Evolutionary conservation across 2,888 invertebrate species (phyloP), one percentile per base, ranked within the genome.

Genomic region (Nephrotoma flavescens): DNA sequence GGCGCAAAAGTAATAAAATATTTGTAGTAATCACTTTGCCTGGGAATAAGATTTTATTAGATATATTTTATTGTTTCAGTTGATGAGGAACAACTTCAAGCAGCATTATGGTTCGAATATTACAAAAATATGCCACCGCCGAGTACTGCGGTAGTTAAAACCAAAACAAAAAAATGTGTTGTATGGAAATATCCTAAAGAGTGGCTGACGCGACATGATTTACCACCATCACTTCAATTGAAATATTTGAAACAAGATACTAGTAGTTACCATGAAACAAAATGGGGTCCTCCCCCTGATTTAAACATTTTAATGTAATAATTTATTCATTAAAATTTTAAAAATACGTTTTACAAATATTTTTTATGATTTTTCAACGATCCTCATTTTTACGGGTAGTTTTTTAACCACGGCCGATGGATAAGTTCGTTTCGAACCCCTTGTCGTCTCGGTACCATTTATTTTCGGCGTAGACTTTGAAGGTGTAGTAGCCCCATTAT

Each of bases 321-420:
- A 71, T 71, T 71, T 57, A 57, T 57, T 57, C n/a, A 15, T 57
- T n/a, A 88, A 57, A 31, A 86, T 45, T 86, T 45, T 31, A 4
- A 44, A 44, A 4, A 45, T 45, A 44, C 7, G 7, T 1, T 15
- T 45, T 12, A 19, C 44, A 85, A 15, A 45, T 85, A 88, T 87
- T 44, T 89, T 31, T 87, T 86, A 5, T 90, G 88, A 84, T 89
- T 90, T 31, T 91, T 91, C 89, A 91, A 89, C 31, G 9, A 11
- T 89, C 87, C 41, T 88, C 89, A 3, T 89, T 89, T 44, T 91
- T 88, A 86, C 89, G 90, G 42, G 90, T 57, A 88, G 88, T 90
- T 4, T 88, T 88, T 85, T 88, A 31, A 11, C 4, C 31, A 19
- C 71, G 2, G 71, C 71, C 11, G 71, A 71, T 9, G 71, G 71